Evolutionary conservation across 2,797 vertebrate species (phyloP).

Genomic region (Hippoglossus hippoglossus): DNA sequence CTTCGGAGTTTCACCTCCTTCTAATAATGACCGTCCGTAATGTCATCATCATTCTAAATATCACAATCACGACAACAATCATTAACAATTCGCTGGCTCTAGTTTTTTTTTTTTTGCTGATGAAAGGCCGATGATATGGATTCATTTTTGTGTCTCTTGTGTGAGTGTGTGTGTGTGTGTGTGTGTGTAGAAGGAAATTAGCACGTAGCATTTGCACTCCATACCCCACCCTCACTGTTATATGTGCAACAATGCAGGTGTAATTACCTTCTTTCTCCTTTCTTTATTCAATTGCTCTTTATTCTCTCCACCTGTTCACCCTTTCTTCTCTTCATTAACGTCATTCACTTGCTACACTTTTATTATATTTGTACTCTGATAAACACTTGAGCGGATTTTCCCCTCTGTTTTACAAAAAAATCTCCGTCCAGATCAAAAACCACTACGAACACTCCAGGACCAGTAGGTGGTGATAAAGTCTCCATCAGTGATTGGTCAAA

Average conservation of each 20-base stretch:
- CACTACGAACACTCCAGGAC: too few relatives aligned
- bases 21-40: slow-evolving; percentile 61
- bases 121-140: slow-evolving; percentile 69
- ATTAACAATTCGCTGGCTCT: slow-evolving; percentile 57
- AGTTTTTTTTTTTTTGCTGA: slow-evolving; percentile 53
- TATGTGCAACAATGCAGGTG: slow-evolving; percentile 29
- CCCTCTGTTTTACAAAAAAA: too few relatives aligned
- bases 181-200: slow-evolving; percentile 37
- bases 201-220: slow-evolving; percentile 30
- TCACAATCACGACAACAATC: slow-evolving; percentile 62
- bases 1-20: slow-evolving; percentile 56
- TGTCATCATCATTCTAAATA: slow-evolving; percentile 73
- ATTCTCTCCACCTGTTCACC: neutral
- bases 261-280: slow-evolving; percentile 16
- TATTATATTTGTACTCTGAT: too few relatives aligned
- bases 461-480: too few relatives aligned
- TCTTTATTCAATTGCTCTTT: neutral
- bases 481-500: too few relatives aligned
- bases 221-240: slow-evolving; percentile 32
- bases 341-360: neutral
- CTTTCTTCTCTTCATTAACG: neutral
- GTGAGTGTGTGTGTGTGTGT: slow-evolving; percentile 23
- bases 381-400: too few relatives aligned
- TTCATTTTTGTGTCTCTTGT: slow-evolving; percentile 32
- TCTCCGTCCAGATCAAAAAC: too few relatives aligned